phyloP scores from a whole-genome alignment of 2,797 vertebrate species.

The Fringilla coelebs region DNA sequence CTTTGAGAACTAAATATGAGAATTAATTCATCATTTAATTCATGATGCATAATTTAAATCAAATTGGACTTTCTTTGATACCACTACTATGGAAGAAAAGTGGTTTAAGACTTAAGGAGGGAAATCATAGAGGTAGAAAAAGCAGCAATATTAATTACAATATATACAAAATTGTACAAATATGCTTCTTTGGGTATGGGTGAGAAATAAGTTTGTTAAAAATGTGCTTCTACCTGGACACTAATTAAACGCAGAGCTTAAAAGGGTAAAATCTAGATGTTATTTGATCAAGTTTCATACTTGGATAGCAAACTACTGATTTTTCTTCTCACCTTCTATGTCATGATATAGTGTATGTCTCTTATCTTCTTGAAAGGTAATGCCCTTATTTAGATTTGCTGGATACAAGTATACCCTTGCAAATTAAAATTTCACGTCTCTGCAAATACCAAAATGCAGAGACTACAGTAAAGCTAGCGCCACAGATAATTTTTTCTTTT shows the following conservation, averaged over 20 bases:
- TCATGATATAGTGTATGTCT: not conserved
- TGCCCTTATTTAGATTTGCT: not conserved
- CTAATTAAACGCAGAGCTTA: not conserved
- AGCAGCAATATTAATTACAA: not conserved
- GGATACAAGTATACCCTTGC: not conserved
- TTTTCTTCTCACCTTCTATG: not conserved
- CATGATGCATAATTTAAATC: not conserved
- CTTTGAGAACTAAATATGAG: not conserved
- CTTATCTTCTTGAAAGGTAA: not conserved
- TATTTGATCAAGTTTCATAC: not conserved
- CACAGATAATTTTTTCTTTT: not conserved
- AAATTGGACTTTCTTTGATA: not conserved
- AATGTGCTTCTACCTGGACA: not conserved
- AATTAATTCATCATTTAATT: not conserved
- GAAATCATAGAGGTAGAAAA: not conserved
- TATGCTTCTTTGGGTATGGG: not conserved
- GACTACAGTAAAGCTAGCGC: not conserved
- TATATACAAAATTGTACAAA: not conserved
- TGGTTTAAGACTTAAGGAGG: not conserved
- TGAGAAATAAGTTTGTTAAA: not conserved
- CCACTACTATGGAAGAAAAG: not conserved
- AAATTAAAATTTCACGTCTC: not conserved
- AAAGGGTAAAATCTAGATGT: not conserved
- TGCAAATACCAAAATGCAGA: not conserved
- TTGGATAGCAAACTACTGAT: not conserved